These are phyloP conservation scores for Ambastaia sidthimunki DNA, from an alignment of 2,797 vertebrate genomes.

Conservation along the genomic window DNA sequence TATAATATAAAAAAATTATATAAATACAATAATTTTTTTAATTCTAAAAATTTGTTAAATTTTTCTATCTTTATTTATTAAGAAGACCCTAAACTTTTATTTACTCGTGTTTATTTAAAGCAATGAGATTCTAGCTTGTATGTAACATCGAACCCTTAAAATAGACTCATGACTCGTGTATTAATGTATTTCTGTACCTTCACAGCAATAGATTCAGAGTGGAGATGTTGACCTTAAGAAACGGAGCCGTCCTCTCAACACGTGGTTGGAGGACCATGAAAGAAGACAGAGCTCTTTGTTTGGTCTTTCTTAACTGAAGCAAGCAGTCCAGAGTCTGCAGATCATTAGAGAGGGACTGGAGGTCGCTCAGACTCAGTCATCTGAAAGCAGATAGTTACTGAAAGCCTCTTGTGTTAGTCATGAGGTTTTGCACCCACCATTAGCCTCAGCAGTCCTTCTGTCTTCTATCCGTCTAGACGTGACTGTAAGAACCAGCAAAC, in stretches of 20 bases:
- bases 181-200: not conserved
- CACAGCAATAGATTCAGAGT: conserved; percentile 4
- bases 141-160: not conserved
- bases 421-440: conserved; percentile 49
- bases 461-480: conserved; percentile 37
- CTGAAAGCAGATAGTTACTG: conserved; percentile 55
- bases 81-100: too few relatives aligned
- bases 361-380: conserved; percentile 16
- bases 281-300: conserved; percentile 48
- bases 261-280: conserved; percentile 12
- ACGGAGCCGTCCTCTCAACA: conserved; percentile 17
- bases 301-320: conserved; percentile 54
- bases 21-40: too few relatives aligned
- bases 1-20: too few relatives aligned
- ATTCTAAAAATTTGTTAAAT: too few relatives aligned
- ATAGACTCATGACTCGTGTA: conserved; percentile 6
- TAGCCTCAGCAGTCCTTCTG: conserved; percentile 26
- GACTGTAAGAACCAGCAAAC: not conserved
- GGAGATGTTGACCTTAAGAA: conserved; percentile 32
- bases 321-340: conserved; percentile 37
- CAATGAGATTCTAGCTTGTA: not conserved
- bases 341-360: conserved; percentile 41
- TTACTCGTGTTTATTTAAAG: not conserved
- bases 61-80: too few relatives aligned
- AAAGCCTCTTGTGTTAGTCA: conserved; percentile 52